Base-by-base conservation (phyloP, 2,888 invertebrate species). In the Sminthurides aquaticus region DNA sequence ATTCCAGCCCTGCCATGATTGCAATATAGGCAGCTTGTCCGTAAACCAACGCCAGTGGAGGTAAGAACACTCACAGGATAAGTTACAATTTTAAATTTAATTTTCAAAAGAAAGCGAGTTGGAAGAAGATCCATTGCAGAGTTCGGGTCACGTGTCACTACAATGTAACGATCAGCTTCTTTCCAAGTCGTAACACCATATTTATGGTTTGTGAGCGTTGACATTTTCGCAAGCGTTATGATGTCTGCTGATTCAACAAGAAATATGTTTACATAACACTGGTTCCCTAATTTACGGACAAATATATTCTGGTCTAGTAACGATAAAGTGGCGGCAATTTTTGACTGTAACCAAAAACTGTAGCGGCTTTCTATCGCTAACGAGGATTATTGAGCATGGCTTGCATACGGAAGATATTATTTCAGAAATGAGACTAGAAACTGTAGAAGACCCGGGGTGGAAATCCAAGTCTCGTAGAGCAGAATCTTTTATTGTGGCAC, bases 121-220 rank as follows among this genome's bases (percentile, higher is more conserved):
- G 34, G 29, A 2, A 72, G 54, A 22, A 68, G 28, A 20, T 8
- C 20, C 22, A 15, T 52, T 8, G 52, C 52, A 1, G 34, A 8
- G 8, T 69, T 65, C 3, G 64, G 22, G n/a, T 56, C 27, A 48
- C 27, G 24, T 0, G 57, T 49, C 18, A 67, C 25, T 25, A 69
- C 65, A 0, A 72, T 15, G 49, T 68, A 72, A 20, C 48, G 55
- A 43, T 71, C 69, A 20, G 56, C 20, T 26, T 72, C 68, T 22
- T 64, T 67, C 60, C 57, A 58, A 5, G 58, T 49, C n/a, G 26
- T 11, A 11, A 57, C 49, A 3, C 63, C 58, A 22, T 57, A 57
- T 25, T 20, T 52, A 20, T 52, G 52, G 22, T 15, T 52, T 8
- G 52, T 52, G 20, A 52, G 20, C 5, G 20, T 8, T 18, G 52